Conservation (phyloP, 2,888 invertebrate genomes). For the Syrista parreyssii region DNA sequence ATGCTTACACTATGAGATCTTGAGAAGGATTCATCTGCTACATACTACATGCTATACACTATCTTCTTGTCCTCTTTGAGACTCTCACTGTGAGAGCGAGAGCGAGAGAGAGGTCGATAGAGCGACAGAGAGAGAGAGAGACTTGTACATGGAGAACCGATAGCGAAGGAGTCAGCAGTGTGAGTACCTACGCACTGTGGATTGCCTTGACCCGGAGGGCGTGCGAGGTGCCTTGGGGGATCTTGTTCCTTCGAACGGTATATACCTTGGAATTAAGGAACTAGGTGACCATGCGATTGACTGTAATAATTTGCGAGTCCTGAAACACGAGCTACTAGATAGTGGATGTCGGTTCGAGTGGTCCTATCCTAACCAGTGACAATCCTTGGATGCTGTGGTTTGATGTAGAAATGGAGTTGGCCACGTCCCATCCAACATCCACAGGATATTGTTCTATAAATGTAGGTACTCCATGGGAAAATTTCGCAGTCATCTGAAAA, state of each 20-base stretch:
- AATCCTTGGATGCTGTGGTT: too few species aligned
- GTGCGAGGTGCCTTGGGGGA: conserved; percentile 36
- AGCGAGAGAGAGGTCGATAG: neutral
- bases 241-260: conserved; percentile 31
- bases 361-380: too few species aligned
- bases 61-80: neutral
- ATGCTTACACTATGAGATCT: neutral
- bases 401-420: too few species aligned
- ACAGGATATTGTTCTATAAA: too few species aligned
- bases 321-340: too few species aligned
- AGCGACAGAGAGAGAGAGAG: neutral
- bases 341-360: too few species aligned
- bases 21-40: neutral
- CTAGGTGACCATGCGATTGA: conserved; percentile 44
- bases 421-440: too few species aligned
- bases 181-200: conserved; percentile 29
- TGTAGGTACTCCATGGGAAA: neutral
- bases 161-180: neutral
- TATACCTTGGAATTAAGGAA: conserved; percentile 42
- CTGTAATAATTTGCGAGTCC: conserved; percentile 30
- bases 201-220: conserved; percentile 56
- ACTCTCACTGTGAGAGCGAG: neutral
- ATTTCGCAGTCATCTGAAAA: neutral
- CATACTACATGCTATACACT: neutral
- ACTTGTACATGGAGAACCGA: neutral